These are phyloP conservation scores for Gisinianus flammeolus DNA, from an alignment of 2,888 invertebrate genomes.

Conservation along the genomic window DNA sequence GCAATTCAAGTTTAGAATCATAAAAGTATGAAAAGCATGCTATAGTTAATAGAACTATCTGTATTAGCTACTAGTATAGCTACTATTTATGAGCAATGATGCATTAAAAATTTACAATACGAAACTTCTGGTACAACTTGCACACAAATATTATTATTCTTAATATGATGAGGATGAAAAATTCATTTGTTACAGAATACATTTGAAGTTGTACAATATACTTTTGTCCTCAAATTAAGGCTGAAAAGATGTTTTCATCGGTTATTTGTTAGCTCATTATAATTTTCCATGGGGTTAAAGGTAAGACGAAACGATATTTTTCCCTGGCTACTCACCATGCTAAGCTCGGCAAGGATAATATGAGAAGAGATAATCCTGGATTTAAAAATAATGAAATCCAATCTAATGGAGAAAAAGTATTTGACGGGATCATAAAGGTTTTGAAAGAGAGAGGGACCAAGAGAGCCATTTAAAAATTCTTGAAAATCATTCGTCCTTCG, in stretches of 20 bases:
- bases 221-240: constrained; percentile 29
- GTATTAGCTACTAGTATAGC: too few species aligned
- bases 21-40: too few species aligned
- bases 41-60: too few species aligned
- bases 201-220: too few species aligned
- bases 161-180: too few species aligned
- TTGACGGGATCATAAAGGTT: constrained; percentile 38
- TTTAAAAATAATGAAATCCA: constrained; percentile 26
- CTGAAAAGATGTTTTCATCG: constrained; percentile 40
- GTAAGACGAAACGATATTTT: constrained; percentile 10
- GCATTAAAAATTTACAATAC: too few species aligned
- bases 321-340: constrained; percentile 8
- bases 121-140: too few species aligned
- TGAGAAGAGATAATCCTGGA: constrained; percentile 38
- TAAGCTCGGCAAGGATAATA: too few species aligned
- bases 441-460: constrained; percentile 23
- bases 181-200: too few species aligned
- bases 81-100: too few species aligned
- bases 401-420: constrained; percentile 26
- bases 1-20: too few species aligned
- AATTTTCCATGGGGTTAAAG: constrained; percentile 28
- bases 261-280: constrained; percentile 37
- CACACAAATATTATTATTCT: too few species aligned
- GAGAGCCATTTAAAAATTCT: constrained; percentile 30
- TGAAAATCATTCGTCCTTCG: constrained; percentile 6